These are phyloP conservation scores for Dendroctonus valens DNA, from an alignment of 1,140 invertebrate species.

Conservation along the genomic window DNA sequence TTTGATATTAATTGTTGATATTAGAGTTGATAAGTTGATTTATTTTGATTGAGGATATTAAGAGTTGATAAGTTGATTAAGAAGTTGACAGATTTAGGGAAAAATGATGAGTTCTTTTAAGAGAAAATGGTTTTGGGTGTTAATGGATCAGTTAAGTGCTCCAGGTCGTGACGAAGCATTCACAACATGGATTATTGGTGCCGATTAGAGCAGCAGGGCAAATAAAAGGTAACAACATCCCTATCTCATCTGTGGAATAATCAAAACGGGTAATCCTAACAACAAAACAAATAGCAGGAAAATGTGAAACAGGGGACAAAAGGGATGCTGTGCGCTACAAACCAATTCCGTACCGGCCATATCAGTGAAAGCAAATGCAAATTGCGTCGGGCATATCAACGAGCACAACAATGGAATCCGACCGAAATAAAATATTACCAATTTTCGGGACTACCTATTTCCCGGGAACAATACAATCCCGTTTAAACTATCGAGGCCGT, in stretches of 20 bases:
- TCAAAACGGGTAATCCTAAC: constrained; percentile 19
- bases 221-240: constrained; percentile 13
- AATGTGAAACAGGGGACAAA: constrained; percentile 31
- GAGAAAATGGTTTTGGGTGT: too few relatives aligned
- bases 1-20: too few relatives aligned
- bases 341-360: constrained; percentile 31
- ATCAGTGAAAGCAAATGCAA: constrained; percentile 35
- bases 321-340: constrained; percentile 22
- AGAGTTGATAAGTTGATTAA: too few relatives aligned
- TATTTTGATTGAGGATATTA: too few relatives aligned
- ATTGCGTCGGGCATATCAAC: constrained; percentile 33
- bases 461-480: constrained; percentile 22
- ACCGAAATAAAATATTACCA: constrained; percentile 32
- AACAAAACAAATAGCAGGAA: constrained; percentile 25
- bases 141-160: too few relatives aligned
- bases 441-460: constrained; percentile 33
- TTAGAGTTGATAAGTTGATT: too few relatives aligned
- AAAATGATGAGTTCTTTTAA: too few relatives aligned
- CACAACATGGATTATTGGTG: not conserved
- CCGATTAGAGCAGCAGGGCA: not conserved
- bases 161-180: not conserved
- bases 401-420: constrained; percentile 10
- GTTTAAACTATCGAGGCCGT: constrained; percentile 28
- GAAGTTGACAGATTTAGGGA: too few relatives aligned
- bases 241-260: constrained; percentile 20